phyloP scores from a whole-genome alignment of 2,888 invertebrate genomes.

The Marasmarcha lunaedactyla region DNA sequence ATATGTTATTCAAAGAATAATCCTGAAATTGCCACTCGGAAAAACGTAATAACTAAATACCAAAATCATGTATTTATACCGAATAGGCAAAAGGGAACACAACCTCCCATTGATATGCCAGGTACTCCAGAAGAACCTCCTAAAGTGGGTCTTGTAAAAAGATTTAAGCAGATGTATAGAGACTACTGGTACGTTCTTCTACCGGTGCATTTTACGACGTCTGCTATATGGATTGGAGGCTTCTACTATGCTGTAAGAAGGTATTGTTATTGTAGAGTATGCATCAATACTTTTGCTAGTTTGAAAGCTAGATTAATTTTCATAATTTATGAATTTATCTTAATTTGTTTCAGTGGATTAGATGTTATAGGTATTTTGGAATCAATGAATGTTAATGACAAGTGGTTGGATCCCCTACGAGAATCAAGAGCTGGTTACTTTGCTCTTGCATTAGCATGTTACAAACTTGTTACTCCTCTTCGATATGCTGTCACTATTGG shows the following conservation, averaged over 20 bases:
- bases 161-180: constrained; percentile 91
- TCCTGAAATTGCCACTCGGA: no score
- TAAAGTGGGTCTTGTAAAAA: constrained; percentile 77
- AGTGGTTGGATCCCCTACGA: constrained; percentile 78
- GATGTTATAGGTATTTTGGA: constrained; percentile 87
- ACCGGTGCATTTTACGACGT: constrained; percentile 92
- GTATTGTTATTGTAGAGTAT: constrained; percentile 62
- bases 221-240: constrained; percentile 86
- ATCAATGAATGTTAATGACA: constrained; percentile 82
- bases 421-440: constrained; percentile 88
- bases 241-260: constrained; percentile 90
- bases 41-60: no score
- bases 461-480: constrained; percentile 92
- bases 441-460: constrained; percentile 91
- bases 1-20: constrained; percentile 22
- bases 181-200: constrained; percentile 97
- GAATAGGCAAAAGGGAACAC: no score
- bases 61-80: no score
- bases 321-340: constrained; percentile 18
- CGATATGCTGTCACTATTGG: constrained; percentile 94
- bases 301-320: no score
- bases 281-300: background rate
- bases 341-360: constrained; percentile 92
- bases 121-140: no score
- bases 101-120: no score